These are phyloP conservation scores for Heliothis virescens DNA, from an alignment of 1,140 invertebrate genomes.

Conservation along the genomic window DNA sequence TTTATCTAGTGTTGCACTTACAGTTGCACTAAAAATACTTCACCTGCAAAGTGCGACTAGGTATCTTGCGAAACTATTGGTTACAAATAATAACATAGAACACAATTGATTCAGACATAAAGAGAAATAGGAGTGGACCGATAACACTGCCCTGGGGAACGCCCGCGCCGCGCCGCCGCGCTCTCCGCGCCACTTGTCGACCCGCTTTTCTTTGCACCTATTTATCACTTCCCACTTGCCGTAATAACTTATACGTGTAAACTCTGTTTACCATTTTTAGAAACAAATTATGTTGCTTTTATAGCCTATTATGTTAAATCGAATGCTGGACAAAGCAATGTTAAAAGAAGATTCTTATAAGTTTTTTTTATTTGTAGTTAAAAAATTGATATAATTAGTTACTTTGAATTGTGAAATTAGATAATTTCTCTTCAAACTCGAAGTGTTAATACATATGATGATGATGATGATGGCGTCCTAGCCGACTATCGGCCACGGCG, in stretches of 20 bases:
- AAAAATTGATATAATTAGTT: too few species aligned
- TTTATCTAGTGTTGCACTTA: too few species aligned
- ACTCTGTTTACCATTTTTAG: conserved; percentile 38
- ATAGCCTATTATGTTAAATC: conserved; percentile 23
- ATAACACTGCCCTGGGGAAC: conserved; percentile 49
- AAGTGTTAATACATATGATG: too few species aligned
- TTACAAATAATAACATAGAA: conserved; percentile 27
- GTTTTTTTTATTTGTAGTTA: background rate
- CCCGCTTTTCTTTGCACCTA: conserved; percentile 36
- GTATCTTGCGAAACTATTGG: background rate
- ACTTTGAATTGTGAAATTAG: background rate
- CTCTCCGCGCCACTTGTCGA: conserved; percentile 30
- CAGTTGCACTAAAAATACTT: background rate
- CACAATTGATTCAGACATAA: conserved; percentile 30
- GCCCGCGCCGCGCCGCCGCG: conserved; percentile 5
- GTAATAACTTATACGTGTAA: conserved; percentile 28
- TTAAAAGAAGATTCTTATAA: background rate
- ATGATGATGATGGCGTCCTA: too few species aligned
- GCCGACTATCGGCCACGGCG: too few species aligned
- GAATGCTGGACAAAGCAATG: background rate
- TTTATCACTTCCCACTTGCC: conserved; percentile 35
- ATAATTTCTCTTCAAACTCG: too few species aligned
- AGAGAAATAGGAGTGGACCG: conserved; percentile 37
- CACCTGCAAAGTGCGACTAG: background rate
- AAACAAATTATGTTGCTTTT: conserved; percentile 16